These are phyloP conservation scores for Lasioglossum calceatum DNA, from an alignment of 2,888 invertebrate genomes.

Conservation along the genomic window DNA sequence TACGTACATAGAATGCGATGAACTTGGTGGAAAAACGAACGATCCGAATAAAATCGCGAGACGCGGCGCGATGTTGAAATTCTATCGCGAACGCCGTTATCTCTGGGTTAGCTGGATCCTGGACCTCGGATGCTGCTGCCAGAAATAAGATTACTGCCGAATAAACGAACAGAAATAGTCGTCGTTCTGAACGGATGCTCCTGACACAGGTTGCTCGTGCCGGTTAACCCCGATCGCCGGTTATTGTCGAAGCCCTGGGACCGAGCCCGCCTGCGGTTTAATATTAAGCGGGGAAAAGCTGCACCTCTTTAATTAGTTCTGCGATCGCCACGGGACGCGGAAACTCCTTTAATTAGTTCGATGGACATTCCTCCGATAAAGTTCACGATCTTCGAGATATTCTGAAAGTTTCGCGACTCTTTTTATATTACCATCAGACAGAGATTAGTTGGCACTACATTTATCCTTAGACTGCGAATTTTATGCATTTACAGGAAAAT, in stretches of 20 bases:
- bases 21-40: background rate
- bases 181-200: constrained; percentile 64
- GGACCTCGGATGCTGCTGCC: constrained; percentile 77
- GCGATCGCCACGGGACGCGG: background rate
- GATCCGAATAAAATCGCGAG: background rate
- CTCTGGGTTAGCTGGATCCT: constrained; percentile 71
- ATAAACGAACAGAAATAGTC: constrained; percentile 81
- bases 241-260: constrained; percentile 41
- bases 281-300: background rate
- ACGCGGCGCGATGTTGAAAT: background rate
- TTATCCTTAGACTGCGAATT: too few relatives aligned
- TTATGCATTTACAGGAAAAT: too few relatives aligned
- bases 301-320: background rate
- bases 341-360: background rate
- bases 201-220: constrained; percentile 66
- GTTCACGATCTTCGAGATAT: background rate
- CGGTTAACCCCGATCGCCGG: constrained; percentile 42
- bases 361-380: background rate
- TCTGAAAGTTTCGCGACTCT: background rate
- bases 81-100: constrained; percentile 25
- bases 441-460: too few relatives aligned
- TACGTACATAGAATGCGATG: background rate
- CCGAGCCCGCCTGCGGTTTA: background rate
- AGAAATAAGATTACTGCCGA: constrained; percentile 80
- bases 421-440: too few relatives aligned